Base-by-base conservation (phyloP, 2,797 vertebrate genomes). In the Cryptoprocta ferox region DNA sequence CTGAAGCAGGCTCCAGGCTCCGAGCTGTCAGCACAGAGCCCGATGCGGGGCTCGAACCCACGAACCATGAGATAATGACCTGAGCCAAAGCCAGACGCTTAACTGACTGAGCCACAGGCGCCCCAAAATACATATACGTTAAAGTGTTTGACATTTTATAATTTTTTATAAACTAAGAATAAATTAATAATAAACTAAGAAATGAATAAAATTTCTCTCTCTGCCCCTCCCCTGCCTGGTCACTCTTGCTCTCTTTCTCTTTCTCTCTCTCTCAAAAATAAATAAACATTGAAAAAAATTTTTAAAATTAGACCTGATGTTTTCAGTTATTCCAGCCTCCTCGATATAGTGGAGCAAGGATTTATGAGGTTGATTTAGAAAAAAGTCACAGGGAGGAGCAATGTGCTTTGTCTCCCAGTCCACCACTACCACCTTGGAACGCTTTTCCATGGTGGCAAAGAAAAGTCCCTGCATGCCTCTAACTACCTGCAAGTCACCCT, bases 61-160 rank as follows among this genome's bases (percentile, higher is more conserved):
- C n/a, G n/a, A n/a, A n/a, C n/a, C n/a, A n/a, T n/a, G n/a, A n/a
- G n/a, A n/a, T n/a, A n/a, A n/a, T n/a, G n/a, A n/a, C n/a, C n/a
- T n/a, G n/a, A n/a, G n/a, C n/a, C n/a, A n/a, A n/a, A n/a, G n/a
- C n/a, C n/a, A n/a, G n/a, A n/a, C n/a, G n/a, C n/a, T n/a, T n/a
- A n/a, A n/a, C n/a, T n/a, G n/a, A n/a, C n/a, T n/a, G n/a, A n/a
- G n/a, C n/a, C n/a, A n/a, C n/a, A n/a, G n/a, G n/a, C n/a, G n/a
- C 19, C 28, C 28, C 65, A 76, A 83, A 95, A 63, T 83, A 45
- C 0, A 80, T 63, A 80, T 89, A 12, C 76, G 89, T 92, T n/a
- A 82, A 73, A 83, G 30, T 92, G 5, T 81, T 89, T 96, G 16
- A 92, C 94, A 81, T 84, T 88, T 92, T 84, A 9, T 21, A 76